These are phyloP conservation scores for Eilema depressum DNA, from an alignment of 2,888 invertebrate species.

Conservation along the genomic window DNA sequence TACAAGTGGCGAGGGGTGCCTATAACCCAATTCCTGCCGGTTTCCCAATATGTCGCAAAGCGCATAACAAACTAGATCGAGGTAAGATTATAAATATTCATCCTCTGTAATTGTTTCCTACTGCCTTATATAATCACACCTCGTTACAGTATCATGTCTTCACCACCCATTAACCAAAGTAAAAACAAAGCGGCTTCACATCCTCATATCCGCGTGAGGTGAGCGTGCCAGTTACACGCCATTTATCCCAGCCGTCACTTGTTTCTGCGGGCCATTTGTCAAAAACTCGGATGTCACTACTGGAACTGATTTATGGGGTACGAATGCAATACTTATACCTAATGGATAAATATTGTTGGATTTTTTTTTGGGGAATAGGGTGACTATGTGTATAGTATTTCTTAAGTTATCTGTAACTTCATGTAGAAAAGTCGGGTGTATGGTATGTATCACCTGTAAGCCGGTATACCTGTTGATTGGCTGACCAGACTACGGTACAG, in stretches of 20 bases:
- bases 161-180: constrained; percentile 14
- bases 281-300: constrained; percentile 82
- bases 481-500: no score
- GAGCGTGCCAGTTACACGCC: constrained; percentile 72
- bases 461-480: no score
- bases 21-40: no score
- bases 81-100: no score
- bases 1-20: no score
- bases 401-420: no score
- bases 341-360: constrained; percentile 85
- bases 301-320: constrained; percentile 78
- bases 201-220: constrained; percentile 48
- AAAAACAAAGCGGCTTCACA: constrained; percentile 26
- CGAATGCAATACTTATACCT: constrained; percentile 81
- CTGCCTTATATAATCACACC: neutral
- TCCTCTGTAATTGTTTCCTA: no score
- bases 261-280: constrained; percentile 81
- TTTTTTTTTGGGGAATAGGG: constrained; percentile 64
- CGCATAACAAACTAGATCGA: no score
- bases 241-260: constrained; percentile 79
- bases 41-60: no score
- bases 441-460: no score
- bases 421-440: no score
- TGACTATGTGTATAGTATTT: constrained; percentile 39
- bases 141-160: neutral